A percentile compares a stretch with the other conserved stretches of the same genome.
These are phyloP conservation scores for Porites rus DNA, from an alignment of 92 coral and sea anemone genomes.

Conservation along the genomic window DNA sequence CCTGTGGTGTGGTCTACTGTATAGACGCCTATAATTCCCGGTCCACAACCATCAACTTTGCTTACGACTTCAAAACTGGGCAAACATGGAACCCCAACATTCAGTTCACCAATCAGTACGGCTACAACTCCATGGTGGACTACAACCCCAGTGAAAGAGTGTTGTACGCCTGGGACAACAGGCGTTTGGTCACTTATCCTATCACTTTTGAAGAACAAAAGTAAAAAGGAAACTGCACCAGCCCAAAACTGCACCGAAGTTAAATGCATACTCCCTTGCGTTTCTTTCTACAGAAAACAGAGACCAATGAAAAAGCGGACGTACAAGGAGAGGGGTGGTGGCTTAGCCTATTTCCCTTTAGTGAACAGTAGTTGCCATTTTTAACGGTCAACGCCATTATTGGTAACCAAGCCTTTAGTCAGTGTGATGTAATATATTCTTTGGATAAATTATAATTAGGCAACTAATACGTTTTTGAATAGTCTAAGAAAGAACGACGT, in stretches of 20 bases:
- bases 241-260: background rate
- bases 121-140: constrained; percentile 53
- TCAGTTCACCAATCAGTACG: constrained; percentile 23
- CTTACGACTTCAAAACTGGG: constrained; percentile 31
- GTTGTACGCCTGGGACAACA: constrained; percentile 58
- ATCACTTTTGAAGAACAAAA: background rate
- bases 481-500: no score
- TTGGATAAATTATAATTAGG: no score
- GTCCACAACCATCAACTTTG: constrained; percentile 52
- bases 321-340: no score
- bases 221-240: background rate
- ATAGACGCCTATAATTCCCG: constrained; percentile 10
- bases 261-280: no score
- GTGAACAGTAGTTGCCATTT: no score
- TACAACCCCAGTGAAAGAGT: constrained; percentile 57
- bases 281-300: background rate
- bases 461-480: no score
- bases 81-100: constrained; percentile 16
- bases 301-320: no score
- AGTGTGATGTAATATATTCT: no score
- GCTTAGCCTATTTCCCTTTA: no score
- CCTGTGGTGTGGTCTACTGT: constrained; percentile 49
- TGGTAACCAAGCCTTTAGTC: no score
- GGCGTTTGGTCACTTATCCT: constrained; percentile 43
- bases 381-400: no score